Evolutionary conservation across 2,888 invertebrate genomes (phyloP).

Genomic region (Diarsia rubi): DNA sequence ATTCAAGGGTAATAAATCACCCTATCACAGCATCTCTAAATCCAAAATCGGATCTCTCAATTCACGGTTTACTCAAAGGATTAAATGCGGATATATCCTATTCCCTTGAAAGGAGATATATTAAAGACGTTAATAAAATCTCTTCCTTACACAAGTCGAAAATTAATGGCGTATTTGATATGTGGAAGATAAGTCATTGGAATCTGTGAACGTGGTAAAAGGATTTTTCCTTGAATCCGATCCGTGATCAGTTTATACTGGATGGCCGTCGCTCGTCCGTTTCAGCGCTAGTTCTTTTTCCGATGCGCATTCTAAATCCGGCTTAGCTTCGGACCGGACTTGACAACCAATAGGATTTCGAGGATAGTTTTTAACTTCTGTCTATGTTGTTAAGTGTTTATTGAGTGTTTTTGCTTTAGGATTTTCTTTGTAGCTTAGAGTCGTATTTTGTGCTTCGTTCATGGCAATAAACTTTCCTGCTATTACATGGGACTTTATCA

Average conservation of each 20-base stretch:
- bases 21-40: neutral
- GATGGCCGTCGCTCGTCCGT: neutral
- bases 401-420: neutral
- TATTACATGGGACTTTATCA: neutral
- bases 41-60: constrained; percentile 22
- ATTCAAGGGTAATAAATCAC: constrained; percentile 11
- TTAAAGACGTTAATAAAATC: constrained; percentile 35
- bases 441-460: neutral
- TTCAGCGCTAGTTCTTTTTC: constrained; percentile 15
- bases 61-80: constrained; percentile 21
- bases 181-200: constrained; percentile 19
- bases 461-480: neutral
- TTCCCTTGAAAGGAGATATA: constrained; percentile 27
- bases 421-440: neutral
- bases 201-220: constrained; percentile 20
- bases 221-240: constrained; percentile 30
- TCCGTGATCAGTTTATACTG: constrained; percentile 1
- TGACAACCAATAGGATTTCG: constrained; percentile 6
- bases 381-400: neutral
- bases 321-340: constrained; percentile 22
- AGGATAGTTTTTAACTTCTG: constrained; percentile 3
- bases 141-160: constrained; percentile 11
- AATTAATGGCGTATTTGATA: constrained; percentile 49
- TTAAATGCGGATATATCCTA: constrained; percentile 34
- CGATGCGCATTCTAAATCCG: constrained; percentile 25